These are phyloP conservation scores for Physocephala rufipes DNA, from an alignment of 2,888 invertebrate species.

Conservation along the genomic window DNA sequence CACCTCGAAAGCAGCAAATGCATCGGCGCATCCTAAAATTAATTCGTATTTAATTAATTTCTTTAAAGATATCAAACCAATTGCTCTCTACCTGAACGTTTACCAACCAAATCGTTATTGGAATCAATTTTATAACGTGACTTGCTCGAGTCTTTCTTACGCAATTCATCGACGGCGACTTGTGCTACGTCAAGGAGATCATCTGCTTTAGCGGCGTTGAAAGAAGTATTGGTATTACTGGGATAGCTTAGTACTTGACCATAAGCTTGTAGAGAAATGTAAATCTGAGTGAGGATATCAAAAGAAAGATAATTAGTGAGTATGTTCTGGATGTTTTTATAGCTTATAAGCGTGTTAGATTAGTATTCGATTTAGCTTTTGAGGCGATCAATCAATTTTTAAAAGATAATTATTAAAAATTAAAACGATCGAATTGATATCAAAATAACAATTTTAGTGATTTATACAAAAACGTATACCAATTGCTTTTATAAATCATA, in stretches of 20 bases:
- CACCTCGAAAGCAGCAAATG: slow-evolving; percentile 86
- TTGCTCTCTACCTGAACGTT: slow-evolving; percentile 57
- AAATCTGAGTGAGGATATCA: slow-evolving; percentile 66
- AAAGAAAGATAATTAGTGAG: too few relatives aligned
- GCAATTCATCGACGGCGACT: slow-evolving; percentile 61
- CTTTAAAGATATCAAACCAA: too few relatives aligned
- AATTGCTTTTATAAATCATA: too few relatives aligned
- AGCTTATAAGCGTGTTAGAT: too few relatives aligned
- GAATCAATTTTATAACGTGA: slow-evolving; percentile 64
- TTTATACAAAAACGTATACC: too few relatives aligned
- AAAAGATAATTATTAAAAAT: too few relatives aligned
- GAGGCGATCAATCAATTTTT: too few relatives aligned
- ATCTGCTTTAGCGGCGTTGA: slow-evolving; percentile 58
- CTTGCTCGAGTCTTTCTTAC: slow-evolving; percentile 58
- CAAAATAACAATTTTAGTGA: too few relatives aligned
- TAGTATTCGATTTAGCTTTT: too few relatives aligned
- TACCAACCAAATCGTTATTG: slow-evolving; percentile 59
- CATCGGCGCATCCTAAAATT: slow-evolving; percentile 78
- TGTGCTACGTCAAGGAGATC: slow-evolving; percentile 64
- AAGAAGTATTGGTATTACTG: slow-evolving; percentile 58
- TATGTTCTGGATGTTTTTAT: too few relatives aligned
- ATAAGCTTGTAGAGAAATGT: slow-evolving; percentile 74
- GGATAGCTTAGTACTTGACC: slow-evolving; percentile 77
- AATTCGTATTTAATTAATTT: too few relatives aligned
- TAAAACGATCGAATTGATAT: too few relatives aligned